Conservation (phyloP, 2,888 invertebrate genomes). For the Dermolepida albohirtum region DNA sequence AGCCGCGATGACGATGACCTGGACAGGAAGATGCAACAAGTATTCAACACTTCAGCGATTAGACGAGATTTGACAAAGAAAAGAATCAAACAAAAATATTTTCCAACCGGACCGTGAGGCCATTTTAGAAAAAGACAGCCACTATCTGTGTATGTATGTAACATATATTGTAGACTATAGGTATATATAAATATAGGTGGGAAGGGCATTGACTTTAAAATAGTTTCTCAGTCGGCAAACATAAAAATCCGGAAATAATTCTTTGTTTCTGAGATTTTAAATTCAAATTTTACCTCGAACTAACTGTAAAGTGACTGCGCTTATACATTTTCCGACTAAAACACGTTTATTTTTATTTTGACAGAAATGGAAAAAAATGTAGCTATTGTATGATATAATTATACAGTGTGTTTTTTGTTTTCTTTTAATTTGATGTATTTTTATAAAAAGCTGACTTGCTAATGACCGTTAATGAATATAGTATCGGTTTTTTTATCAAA, state of each 20-base stretch:
- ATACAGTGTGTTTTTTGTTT: too few relatives aligned
- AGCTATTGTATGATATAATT: too few relatives aligned
- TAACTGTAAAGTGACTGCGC: slow-evolving; percentile 9
- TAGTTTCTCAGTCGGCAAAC: slow-evolving; percentile 37
- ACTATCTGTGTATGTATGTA: slow-evolving; percentile 15
- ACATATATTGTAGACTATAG: too few relatives aligned
- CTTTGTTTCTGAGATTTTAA: slow-evolving; percentile 36
- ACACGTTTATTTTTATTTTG: too few relatives aligned
- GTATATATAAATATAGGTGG: slow-evolving; percentile 37
- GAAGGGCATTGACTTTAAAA: slow-evolving; percentile 34
- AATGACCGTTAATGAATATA: too few relatives aligned
- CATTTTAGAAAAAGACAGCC: slow-evolving; percentile 16
- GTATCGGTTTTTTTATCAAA: too few relatives aligned
- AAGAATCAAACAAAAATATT: not conserved
- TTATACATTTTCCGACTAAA: too few relatives aligned
- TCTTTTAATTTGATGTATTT: too few relatives aligned
- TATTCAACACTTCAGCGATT: not conserved
- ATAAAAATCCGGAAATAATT: slow-evolving; percentile 39
- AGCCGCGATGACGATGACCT: too few relatives aligned
- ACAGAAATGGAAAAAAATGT: too few relatives aligned
- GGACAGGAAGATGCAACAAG: slow-evolving; percentile 22
- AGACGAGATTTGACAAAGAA: slow-evolving; percentile 7
- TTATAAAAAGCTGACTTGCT: too few relatives aligned
- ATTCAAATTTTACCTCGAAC: slow-evolving; percentile 30
- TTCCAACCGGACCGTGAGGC: not conserved